phyloP scores from a whole-genome alignment of 1,140 invertebrate species.

The Drosophila virilis region DNA sequence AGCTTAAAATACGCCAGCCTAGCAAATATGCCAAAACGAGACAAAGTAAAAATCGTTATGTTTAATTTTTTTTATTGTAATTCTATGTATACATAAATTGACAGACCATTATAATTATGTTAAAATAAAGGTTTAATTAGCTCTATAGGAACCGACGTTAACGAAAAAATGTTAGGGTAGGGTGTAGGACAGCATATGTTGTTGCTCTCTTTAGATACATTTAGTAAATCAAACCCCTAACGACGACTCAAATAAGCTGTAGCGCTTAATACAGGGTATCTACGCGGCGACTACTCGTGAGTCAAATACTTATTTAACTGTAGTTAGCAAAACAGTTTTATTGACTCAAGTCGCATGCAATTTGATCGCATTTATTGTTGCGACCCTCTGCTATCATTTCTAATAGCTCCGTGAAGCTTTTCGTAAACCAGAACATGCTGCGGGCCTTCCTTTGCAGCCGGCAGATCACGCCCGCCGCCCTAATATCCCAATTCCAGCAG shows the following conservation, averaged over 20 bases:
- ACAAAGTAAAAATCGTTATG: not conserved
- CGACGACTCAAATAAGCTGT: not conserved
- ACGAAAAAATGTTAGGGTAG: not conserved
- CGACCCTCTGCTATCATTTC: conserved; percentile 33
- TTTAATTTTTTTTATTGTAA: not conserved
- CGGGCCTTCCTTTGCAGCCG: conserved; percentile 67
- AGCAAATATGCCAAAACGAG: not conserved
- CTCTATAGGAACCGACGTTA: no score
- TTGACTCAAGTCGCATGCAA: conserved; percentile 35
- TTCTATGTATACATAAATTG: not conserved
- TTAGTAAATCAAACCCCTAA: no score
- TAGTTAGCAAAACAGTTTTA: conserved; percentile 34
- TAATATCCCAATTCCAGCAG: conserved; percentile 81
- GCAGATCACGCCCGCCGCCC: conserved; percentile 75
- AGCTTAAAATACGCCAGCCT: not conserved
- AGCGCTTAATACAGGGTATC: conserved; percentile 1
- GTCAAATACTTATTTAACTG: conserved; percentile 17
- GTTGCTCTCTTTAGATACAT: not conserved
- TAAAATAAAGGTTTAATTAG: no score
- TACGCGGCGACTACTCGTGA: not conserved
- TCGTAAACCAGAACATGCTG: conserved; percentile 67
- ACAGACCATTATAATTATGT: not conserved
- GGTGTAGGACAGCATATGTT: not conserved
- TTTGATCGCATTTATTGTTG: conserved; percentile 11
- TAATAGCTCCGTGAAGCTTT: conserved; percentile 62